Evolutionary conservation across 2,113 vertebrate genomes (phyloP).

Genomic region (Cisticola juncidis): DNA sequence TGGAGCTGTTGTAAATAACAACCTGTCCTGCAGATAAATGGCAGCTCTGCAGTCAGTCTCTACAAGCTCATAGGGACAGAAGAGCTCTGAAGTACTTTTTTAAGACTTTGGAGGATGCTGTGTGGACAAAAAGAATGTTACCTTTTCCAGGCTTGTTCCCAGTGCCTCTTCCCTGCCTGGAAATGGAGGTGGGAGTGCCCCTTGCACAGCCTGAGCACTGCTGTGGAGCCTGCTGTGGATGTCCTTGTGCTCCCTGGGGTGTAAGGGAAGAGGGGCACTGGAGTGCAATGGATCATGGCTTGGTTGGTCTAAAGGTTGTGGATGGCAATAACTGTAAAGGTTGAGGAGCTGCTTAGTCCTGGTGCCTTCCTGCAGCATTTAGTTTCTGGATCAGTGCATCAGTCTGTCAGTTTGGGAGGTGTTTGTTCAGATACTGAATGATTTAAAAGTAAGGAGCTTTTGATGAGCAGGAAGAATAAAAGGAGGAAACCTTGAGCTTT

Average conservation of each 20-base stretch:
- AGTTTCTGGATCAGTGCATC: neutral
- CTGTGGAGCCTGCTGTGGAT: neutral
- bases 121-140: neutral
- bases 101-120: neutral
- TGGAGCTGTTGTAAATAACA: slow-evolving; percentile 40
- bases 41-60: neutral
- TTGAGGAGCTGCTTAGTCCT: neutral
- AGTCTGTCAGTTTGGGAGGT: neutral
- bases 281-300: accelerated
- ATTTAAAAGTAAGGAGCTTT: neutral
- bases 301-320: neutral
- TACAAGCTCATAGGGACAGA: neutral
- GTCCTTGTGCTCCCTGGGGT: neutral
- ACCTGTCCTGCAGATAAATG: slow-evolving; percentile 40
- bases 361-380: neutral
- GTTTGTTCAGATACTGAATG: neutral
- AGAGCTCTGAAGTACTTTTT: neutral
- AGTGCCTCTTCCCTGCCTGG: neutral
- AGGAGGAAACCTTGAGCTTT: neutral
- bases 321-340: neutral
- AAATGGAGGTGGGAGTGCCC: neutral
- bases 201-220: neutral
- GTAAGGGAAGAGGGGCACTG: neutral
- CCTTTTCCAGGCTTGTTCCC: neutral
- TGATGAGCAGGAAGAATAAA: neutral